Conservation (phyloP, 2,888 invertebrate species). For the Ochropleura leucogaster region DNA sequence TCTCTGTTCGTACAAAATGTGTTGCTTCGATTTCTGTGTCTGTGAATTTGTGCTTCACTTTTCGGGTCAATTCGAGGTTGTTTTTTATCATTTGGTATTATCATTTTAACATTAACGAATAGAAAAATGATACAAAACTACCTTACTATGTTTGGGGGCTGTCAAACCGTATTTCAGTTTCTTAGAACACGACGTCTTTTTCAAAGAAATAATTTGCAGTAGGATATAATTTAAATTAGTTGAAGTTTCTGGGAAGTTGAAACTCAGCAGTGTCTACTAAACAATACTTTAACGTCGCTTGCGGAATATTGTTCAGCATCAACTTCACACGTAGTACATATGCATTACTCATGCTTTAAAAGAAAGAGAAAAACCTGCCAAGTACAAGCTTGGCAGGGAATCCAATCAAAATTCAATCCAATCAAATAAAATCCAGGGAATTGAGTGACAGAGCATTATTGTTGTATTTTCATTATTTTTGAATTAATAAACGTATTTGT, state of each 20-base stretch:
- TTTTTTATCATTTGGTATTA: not conserved
- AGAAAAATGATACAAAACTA: not conserved
- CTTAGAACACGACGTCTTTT: not conserved
- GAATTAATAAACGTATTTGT: no score
- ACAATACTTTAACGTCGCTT: not conserved
- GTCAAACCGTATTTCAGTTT: not conserved
- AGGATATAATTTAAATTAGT: not conserved
- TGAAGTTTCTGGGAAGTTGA: conserved; percentile 1
- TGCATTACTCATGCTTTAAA: not conserved
- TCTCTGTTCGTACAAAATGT: conserved; percentile 3
- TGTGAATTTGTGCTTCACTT: not conserved
- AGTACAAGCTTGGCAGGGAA: no score
- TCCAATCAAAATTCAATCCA: no score
- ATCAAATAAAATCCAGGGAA: no score
- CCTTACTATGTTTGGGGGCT: not conserved
- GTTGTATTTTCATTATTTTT: no score
- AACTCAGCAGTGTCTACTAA: not conserved
- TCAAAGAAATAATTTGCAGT: not conserved
- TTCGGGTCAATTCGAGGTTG: not conserved
- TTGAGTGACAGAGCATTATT: no score
- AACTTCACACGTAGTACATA: not conserved
- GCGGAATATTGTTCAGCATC: not conserved
- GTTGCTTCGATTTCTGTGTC: conserved; percentile 4
- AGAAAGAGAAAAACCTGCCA: not conserved
- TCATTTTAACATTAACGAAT: not conserved